Percentiles rank a stretch among this genome's conserved stretches.
These are phyloP conservation scores for Vulpes vulpes DNA, from an alignment of 2,113 vertebrate genomes.

Conservation along the genomic window DNA sequence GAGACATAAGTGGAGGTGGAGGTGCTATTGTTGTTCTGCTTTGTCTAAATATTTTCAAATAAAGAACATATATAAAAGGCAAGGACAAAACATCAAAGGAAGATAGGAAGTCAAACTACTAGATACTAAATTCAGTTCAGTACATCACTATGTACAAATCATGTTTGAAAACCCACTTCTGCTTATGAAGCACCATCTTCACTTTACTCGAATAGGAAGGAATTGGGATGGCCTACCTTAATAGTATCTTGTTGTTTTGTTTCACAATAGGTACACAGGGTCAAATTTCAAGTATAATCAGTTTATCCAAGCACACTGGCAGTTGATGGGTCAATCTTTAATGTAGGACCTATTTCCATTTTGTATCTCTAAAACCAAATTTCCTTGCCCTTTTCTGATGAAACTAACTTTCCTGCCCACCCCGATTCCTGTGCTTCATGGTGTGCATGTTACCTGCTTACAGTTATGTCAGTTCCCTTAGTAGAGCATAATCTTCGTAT, in stretches of 20 bases:
- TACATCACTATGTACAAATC: neutral
- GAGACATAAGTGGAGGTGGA: slow-evolving; percentile 30
- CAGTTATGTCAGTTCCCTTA: neutral
- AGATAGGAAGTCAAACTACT: neutral
- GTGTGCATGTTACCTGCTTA: neutral
- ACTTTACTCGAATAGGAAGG: neutral
- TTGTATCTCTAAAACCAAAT: neutral
- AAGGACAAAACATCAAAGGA: neutral
- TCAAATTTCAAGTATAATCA: neutral
- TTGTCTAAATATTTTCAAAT: slow-evolving; percentile 37
- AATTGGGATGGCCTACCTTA: neutral
- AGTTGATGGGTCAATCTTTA: neutral
- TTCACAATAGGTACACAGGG: neutral
- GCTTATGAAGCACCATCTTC: neutral
- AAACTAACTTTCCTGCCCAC: neutral
- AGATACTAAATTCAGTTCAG: neutral
- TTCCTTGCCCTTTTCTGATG: neutral
- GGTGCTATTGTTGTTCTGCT: neutral
- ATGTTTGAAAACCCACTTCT: neutral
- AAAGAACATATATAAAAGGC: neutral
- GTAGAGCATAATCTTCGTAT: neutral
- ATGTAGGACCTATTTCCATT: neutral
- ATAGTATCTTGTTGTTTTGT: neutral
- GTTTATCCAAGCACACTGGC: neutral
- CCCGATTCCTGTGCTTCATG: neutral